These are phyloP conservation scores for Seriola aureovittata DNA, from an alignment of 2,113 vertebrate species.

Conservation along the genomic window DNA sequence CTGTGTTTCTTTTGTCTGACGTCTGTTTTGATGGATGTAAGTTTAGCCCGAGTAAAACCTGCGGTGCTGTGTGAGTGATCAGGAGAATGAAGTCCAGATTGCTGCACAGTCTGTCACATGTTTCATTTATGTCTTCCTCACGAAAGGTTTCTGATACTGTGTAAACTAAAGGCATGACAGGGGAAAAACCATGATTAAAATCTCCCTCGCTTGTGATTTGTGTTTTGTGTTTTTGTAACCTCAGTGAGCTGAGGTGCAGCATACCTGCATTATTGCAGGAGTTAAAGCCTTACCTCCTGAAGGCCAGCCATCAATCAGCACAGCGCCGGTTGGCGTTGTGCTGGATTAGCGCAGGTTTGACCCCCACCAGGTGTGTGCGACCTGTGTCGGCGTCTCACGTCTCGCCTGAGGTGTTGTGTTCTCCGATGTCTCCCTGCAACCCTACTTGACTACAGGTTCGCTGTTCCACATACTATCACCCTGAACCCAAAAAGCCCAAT, in stretches of 20 bases:
- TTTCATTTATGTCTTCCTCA: constrained; percentile 44
- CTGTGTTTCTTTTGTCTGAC: constrained; percentile 66
- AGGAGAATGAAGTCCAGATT: constrained; percentile 55
- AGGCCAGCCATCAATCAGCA: constrained; percentile 61
- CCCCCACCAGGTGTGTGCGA: constrained; percentile 67
- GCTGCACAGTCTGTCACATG: constrained; percentile 23
- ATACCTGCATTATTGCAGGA: constrained; percentile 47
- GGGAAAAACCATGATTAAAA: constrained; percentile 29
- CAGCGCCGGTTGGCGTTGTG: constrained; percentile 35
- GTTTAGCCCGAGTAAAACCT: constrained; percentile 47
- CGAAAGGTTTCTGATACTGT: constrained; percentile 34
- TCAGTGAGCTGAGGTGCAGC: constrained; percentile 8
- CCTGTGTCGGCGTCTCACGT: constrained; percentile 60
- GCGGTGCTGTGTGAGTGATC: constrained; percentile 21
- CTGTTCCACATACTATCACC: constrained; percentile 55
- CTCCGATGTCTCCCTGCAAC: constrained; percentile 36
- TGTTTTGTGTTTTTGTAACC: constrained; percentile 64
- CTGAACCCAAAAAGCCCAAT: constrained; percentile 65
- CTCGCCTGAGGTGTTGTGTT: constrained; percentile 65
- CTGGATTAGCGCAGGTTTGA: constrained; percentile 65
- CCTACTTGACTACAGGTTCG: constrained; percentile 63
- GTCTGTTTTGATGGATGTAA: constrained; percentile 57
- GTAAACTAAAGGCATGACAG: constrained; percentile 28
- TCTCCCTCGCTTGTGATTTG: constrained; percentile 37
- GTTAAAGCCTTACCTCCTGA: constrained; percentile 55